A percentile compares a stretch with the other conserved stretches of the same genome.
These are phyloP conservation scores for Euzophera pinguis DNA, from an alignment of 2,888 invertebrate genomes.

Conservation along the genomic window DNA sequence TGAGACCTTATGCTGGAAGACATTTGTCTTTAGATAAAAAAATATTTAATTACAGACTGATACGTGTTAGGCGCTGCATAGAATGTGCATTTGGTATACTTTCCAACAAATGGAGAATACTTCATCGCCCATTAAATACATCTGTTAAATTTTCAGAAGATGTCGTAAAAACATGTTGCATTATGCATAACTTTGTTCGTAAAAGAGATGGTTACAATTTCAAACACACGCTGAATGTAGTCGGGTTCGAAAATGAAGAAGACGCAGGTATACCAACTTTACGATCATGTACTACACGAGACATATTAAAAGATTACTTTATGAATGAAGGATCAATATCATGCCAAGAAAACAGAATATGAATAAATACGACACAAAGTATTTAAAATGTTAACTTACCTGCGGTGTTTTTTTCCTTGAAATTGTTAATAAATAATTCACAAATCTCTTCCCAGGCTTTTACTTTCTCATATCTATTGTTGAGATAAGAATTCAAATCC, in stretches of 20 bases:
- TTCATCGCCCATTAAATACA: conserved; percentile 17
- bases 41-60: conserved; percentile 21
- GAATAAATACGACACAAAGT: conserved; percentile 23
- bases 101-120: conserved; percentile 25
- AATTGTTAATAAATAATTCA: conserved; percentile 26
- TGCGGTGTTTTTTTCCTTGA: conserved; percentile 27
- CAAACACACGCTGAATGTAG: conserved; percentile 22
- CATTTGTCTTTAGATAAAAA: conserved; percentile 19
- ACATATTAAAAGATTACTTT: conserved; percentile 28
- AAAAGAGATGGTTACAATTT: conserved; percentile 19
- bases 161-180: background rate
- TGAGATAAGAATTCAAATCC: conserved; percentile 28
- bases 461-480: conserved; percentile 26
- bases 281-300: conserved; percentile 25
- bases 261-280: conserved; percentile 20
- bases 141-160: background rate
- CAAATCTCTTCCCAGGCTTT: conserved; percentile 31
- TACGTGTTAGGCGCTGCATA: conserved; percentile 17
- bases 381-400: conserved; percentile 27
- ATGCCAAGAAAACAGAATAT: conserved; percentile 29
- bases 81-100: conserved; percentile 17
- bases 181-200: background rate
- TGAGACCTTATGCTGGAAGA: conserved; percentile 22
- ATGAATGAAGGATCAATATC: conserved; percentile 28
- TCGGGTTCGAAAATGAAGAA: conserved; percentile 25